phyloP scores from a whole-genome alignment of 2,113 vertebrate species.

The Aepyceros melampus region DNA sequence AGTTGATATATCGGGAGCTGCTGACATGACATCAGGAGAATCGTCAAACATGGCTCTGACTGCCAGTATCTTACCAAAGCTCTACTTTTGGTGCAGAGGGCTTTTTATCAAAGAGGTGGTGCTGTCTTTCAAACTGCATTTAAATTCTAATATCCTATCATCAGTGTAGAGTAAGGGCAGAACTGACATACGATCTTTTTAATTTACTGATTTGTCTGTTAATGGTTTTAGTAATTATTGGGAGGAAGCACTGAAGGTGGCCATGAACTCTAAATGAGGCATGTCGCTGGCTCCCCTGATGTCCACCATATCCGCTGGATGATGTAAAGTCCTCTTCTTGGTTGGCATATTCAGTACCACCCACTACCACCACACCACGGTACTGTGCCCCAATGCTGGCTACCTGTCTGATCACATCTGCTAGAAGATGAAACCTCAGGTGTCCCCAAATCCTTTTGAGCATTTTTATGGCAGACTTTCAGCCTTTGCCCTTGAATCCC shows the following conservation, averaged over 20 bases:
- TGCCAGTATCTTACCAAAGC: slow-evolving; percentile 66
- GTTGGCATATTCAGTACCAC: fast-evolving
- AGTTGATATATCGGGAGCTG: slow-evolving; percentile 65
- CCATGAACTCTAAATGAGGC: slow-evolving; percentile 57
- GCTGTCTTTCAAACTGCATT: slow-evolving; percentile 67
- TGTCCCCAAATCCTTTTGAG: background rate
- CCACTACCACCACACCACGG: fast-evolving
- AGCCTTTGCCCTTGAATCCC: background rate
- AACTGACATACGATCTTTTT: slow-evolving; percentile 28
- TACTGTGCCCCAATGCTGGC: fast-evolving
- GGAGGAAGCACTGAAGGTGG: slow-evolving; percentile 33
- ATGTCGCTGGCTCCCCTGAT: background rate
- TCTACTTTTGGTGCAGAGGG: slow-evolving; percentile 60
- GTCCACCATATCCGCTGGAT: fast-evolving
- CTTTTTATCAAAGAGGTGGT: slow-evolving; percentile 75
- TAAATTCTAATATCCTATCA: slow-evolving; percentile 60
- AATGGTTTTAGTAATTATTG: slow-evolving; percentile 37
- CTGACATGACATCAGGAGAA: slow-evolving; percentile 71
- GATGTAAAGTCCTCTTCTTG: fast-evolving
- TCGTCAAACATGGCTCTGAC: slow-evolving; percentile 65
- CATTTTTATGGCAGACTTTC: background rate
- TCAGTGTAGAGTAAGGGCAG: slow-evolving; percentile 66
- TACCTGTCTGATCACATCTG: no score
- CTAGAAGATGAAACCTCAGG: background rate
- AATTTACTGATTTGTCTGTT: background rate